Evolutionary conservation across 2,113 vertebrate genomes (phyloP).

Genomic region (Rhagologus leucostigma): DNA sequence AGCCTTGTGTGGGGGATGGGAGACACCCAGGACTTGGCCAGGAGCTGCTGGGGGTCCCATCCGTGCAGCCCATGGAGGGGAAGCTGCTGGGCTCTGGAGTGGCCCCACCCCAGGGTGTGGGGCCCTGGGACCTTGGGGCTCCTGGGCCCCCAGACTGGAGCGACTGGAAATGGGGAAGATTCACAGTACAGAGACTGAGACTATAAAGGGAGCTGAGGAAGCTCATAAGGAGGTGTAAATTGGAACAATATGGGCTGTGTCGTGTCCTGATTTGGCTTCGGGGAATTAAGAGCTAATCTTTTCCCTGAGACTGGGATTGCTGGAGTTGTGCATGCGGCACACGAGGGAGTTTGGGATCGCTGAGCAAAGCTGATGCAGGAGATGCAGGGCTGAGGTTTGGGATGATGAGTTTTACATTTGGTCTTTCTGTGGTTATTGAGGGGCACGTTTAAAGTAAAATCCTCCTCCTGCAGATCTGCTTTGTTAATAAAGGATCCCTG

Average conservation of each 20-base stretch:
- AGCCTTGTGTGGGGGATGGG: fast-evolving
- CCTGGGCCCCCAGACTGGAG: neutral
- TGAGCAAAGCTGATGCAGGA: neutral
- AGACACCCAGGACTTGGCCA: neutral
- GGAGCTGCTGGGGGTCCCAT: neutral
- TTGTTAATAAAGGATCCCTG: neutral
- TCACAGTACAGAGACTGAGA: conserved; percentile 41
- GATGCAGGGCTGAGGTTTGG: neutral
- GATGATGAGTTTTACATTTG: conserved; percentile 36
- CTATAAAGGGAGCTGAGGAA: conserved; percentile 68
- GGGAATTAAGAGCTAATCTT: conserved; percentile 70
- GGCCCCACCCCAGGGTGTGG: fast-evolving
- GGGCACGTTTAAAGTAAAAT: neutral
- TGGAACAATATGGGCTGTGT: conserved; percentile 67
- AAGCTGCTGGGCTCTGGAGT: fast-evolving
- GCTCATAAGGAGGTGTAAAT: conserved; percentile 70
- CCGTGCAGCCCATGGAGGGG: neutral
- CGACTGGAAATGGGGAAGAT: conserved; percentile 43
- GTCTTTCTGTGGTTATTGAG: neutral
- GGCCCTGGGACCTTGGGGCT: neutral
- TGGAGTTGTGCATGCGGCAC: conserved; percentile 34
- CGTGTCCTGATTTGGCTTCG: conserved; percentile 64
- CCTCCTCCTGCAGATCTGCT: neutral
- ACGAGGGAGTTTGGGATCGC: conserved; percentile 18
- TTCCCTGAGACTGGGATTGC: conserved; percentile 47